Conservation (phyloP, 2,113 vertebrate genomes). For the Aphelocoma coerulescens region DNA sequence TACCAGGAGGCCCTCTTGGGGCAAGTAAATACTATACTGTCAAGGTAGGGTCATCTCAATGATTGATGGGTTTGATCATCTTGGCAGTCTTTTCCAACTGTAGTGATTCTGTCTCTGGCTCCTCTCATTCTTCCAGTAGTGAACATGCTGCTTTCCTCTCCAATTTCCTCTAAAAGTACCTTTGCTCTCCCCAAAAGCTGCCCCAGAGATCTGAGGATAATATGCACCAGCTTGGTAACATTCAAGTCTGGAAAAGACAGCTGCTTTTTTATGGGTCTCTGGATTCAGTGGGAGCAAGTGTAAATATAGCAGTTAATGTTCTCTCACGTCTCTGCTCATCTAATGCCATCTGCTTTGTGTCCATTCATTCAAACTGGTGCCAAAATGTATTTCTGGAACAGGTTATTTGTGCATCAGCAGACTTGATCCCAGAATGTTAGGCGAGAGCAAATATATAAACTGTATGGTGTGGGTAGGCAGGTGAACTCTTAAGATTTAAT, state of each 20-base stretch:
- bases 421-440: background rate
- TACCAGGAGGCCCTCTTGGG: background rate
- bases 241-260: constrained; percentile 1
- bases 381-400: background rate
- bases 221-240: background rate
- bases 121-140: background rate
- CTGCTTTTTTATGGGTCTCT: constrained; percentile 43
- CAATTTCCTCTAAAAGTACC: background rate
- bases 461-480: background rate
- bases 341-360: constrained; percentile 34
- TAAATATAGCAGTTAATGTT: constrained; percentile 49
- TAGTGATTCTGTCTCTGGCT: background rate
- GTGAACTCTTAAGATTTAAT: background rate
- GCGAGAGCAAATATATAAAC: background rate
- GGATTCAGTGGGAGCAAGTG: background rate
- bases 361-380: constrained; percentile 21
- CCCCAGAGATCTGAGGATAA: background rate
- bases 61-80: background rate
- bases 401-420: background rate
- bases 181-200: background rate
- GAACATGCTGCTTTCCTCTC: background rate
- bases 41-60: background rate
- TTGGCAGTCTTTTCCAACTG: background rate
- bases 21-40: background rate
- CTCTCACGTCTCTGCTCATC: background rate